Conservation (phyloP, 53 echinoderm and acorn worm genomes). For the Luidia sarsii region DNA sequence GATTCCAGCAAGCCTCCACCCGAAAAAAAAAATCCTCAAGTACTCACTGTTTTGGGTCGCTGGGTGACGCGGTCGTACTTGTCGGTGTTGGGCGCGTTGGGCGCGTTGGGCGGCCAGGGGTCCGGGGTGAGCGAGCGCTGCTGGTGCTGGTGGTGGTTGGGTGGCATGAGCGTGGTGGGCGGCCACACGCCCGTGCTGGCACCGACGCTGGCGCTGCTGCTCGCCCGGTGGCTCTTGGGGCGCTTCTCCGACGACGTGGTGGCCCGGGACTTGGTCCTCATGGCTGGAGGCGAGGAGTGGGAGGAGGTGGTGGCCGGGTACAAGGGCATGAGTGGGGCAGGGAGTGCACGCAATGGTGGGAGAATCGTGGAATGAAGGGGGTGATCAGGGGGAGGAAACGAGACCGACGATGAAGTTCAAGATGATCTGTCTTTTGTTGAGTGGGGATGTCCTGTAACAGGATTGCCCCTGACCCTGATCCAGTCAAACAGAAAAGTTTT, state of each 20-base stretch:
- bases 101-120: slow-evolving; percentile 76
- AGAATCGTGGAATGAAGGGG: too few species aligned
- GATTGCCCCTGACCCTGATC: too few species aligned
- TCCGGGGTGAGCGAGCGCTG: slow-evolving; percentile 94
- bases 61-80: slow-evolving; percentile 80
- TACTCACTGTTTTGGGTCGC: slow-evolving; percentile 95
- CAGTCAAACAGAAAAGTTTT: too few species aligned
- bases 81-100: slow-evolving; percentile 67
- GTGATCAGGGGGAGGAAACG: too few species aligned
- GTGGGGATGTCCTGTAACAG: too few species aligned
- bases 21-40: too few species aligned
- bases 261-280: slow-evolving; percentile 72
- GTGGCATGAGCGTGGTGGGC: slow-evolving; percentile 64
- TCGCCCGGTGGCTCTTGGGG: slow-evolving; percentile 56
- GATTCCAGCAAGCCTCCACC: too few species aligned
- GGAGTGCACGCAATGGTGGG: too few species aligned
- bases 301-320: too few species aligned
- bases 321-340: too few species aligned
- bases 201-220: slow-evolving; percentile 46
- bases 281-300: slow-evolving; percentile 58
- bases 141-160: slow-evolving; percentile 78
- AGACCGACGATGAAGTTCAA: too few species aligned
- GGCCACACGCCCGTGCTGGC: slow-evolving; percentile 53
- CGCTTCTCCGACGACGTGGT: slow-evolving; percentile 49
- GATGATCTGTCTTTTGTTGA: too few species aligned